Base-by-base conservation (phyloP, 2,113 vertebrate species). In the Ochotona princeps region DNA sequence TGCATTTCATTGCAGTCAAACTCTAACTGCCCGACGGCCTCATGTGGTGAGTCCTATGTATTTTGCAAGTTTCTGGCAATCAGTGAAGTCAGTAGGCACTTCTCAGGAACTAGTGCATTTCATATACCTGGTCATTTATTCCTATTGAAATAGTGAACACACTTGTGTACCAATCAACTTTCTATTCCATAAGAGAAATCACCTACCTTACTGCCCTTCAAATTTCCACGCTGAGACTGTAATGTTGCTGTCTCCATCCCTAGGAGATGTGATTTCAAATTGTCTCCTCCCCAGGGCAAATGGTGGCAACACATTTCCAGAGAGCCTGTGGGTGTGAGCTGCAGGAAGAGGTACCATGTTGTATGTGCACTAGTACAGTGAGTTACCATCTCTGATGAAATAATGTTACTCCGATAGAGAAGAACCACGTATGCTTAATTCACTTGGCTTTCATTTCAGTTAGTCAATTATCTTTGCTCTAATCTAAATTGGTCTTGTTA, bases 361-460 rank as follows among this genome's bases (percentile, higher is more conserved):
- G 1, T 63, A 0, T 7, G 11, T 15, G 20, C 18, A 9, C 9
- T 4, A 7, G 11, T 1, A 8, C 1, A 10, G 10, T 80, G 25
- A 82, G 28, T 13, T 14, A 61, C 14, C 5, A 35, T 14, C 6
- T 30, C n/a, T 72, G 17, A 44, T 38, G 30, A n/a, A 49, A 38
- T 23, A 47, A 47, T 8, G 6, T n/a, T 17, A 9, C 11, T 74
- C 54, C 44, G 74, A 1, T 7, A 72, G 13, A 72, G 17, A 21
- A 75, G 21, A 32, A 5, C 61, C 18, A 38, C 8, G 63, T 51
- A 70, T 15, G 7, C 5, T 73, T 38, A 49, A 69, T 82, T 20
- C 18, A 28, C 1, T 54, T 75, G 20, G 7, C 69, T 61, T 91
- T 35, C 47, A 21, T 90, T 51, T 49, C 82, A 32, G 44, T 57